Conservation (phyloP, 2,888 invertebrate species). For the Adelphocoris suturalis region DNA sequence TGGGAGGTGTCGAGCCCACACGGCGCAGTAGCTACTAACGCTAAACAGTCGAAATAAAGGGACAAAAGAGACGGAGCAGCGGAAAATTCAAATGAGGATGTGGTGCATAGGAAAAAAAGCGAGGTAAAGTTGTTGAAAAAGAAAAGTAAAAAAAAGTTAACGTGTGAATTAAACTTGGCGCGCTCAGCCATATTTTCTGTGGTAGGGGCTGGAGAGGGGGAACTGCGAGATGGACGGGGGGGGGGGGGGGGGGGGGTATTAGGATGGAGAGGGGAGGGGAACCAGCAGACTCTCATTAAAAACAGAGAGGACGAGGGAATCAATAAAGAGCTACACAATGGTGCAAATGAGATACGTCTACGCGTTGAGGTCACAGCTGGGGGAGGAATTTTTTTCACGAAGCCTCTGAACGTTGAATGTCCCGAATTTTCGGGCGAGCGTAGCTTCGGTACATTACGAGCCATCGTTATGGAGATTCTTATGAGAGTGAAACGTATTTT, state of each 20-base stretch:
- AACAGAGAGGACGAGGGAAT: not conserved
- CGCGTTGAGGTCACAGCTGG: not conserved
- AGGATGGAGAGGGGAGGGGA: not conserved
- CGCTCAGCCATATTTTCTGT: not conserved
- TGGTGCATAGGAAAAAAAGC: not conserved
- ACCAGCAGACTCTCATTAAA: conserved; percentile 13
- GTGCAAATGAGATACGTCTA: conserved; percentile 24
- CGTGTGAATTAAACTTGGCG: conserved; percentile 20
- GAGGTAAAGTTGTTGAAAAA: not conserved
- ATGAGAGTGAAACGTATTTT: too few relatives aligned
- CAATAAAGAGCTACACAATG: conserved; percentile 14
- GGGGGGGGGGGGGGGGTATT: not conserved
- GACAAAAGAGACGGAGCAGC: not conserved
- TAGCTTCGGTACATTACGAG: too few relatives aligned
- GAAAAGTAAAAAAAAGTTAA: not conserved
- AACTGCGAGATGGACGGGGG: not conserved
- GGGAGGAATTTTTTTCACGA: not conserved
- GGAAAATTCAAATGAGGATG: conserved; percentile 31
- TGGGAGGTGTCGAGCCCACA: not conserved
- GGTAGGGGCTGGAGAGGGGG: not conserved
- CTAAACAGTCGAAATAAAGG: conserved; percentile 22
- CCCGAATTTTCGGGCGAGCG: too few relatives aligned
- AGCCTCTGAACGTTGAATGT: not conserved
- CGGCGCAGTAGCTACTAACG: conserved; percentile 2
- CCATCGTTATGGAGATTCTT: too few relatives aligned